Conservation (phyloP, 2,888 invertebrate genomes). For the Trypoxylon attenuatum region DNA sequence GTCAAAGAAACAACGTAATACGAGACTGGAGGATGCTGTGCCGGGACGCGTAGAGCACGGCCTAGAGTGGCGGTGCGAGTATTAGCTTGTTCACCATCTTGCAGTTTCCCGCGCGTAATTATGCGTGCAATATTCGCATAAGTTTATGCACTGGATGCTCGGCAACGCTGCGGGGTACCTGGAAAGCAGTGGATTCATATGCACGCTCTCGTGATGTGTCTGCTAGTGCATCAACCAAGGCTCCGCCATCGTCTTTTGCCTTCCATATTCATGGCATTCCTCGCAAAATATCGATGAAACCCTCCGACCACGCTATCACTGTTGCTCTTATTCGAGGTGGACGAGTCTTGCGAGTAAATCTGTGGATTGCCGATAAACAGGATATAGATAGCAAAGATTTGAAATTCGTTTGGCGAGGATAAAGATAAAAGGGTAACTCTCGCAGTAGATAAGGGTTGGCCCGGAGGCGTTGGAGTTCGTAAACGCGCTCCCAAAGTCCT, state of each 20-base stretch:
- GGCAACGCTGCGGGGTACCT: conserved; percentile 1
- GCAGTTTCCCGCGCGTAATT: conserved; percentile 14
- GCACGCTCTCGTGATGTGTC: neutral
- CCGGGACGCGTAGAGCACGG: too few species aligned
- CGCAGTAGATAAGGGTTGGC: conserved; percentile 24
- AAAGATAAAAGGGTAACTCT: conserved; percentile 4
- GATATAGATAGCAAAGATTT: too few species aligned
- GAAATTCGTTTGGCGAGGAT: conserved; percentile 9
- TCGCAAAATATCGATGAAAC: too few species aligned
- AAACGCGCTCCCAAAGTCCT: conserved; percentile 35
- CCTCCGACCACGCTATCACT: too few species aligned
- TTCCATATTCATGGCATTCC: too few species aligned
- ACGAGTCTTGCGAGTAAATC: too few species aligned
- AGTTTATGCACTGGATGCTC: conserved; percentile 11
- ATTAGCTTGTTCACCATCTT: neutral
- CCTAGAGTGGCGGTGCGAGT: too few species aligned
- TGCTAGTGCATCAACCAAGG: neutral
- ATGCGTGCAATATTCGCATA: conserved; percentile 11
- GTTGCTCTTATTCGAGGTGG: too few species aligned
- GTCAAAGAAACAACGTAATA: too few species aligned
- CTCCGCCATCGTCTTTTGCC: too few species aligned
- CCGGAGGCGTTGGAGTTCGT: conserved; percentile 30
- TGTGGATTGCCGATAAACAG: too few species aligned
- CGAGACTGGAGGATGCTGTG: too few species aligned
- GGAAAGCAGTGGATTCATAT: conserved; percentile 23